A percentile compares a stretch with the other conserved stretches of the same genome.
These are phyloP conservation scores for Corydoras maculifer DNA, from an alignment of 2,113 vertebrate species.

Conservation along the genomic window DNA sequence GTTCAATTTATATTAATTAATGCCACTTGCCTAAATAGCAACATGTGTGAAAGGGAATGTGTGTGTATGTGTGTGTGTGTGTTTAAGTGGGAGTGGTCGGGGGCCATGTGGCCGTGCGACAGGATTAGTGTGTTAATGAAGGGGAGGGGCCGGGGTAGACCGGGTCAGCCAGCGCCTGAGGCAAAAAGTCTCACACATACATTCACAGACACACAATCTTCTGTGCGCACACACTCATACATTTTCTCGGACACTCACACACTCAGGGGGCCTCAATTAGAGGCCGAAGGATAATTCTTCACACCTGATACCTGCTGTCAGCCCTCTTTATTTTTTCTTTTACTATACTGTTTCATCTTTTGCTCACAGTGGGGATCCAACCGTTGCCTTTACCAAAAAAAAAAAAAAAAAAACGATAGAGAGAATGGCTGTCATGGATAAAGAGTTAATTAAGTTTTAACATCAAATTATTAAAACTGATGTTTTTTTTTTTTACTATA, in stretches of 20 bases:
- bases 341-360: constrained; percentile 18
- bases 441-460: no score
- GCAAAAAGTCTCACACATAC: constrained; percentile 42
- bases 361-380: neutral
- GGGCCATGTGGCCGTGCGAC: constrained; percentile 41
- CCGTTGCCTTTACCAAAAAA: neutral
- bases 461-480: no score
- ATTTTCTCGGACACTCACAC: constrained; percentile 31
- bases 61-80: constrained; percentile 21
- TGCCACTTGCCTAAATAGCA: neutral
- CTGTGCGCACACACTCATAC: constrained; percentile 10
- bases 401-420: neutral
- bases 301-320: constrained; percentile 49
- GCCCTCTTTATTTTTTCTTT: constrained; percentile 24
- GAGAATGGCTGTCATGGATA: neutral
- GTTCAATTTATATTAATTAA: constrained; percentile 2
- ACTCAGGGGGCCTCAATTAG: constrained; percentile 42
- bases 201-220: constrained; percentile 21
- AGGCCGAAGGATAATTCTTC: constrained; percentile 38
- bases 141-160: constrained; percentile 40
- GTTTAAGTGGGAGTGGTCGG: constrained; percentile 25
- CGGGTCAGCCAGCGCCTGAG: constrained; percentile 46
- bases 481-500: no score
- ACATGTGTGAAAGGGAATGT: constrained; percentile 16
- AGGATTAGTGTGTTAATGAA: constrained; percentile 49